Percentiles rank a stretch among this genome's conserved stretches.
phyloP scores from a whole-genome alignment of 2,888 invertebrate genomes.

The Melangyna quadrimaculata region DNA sequence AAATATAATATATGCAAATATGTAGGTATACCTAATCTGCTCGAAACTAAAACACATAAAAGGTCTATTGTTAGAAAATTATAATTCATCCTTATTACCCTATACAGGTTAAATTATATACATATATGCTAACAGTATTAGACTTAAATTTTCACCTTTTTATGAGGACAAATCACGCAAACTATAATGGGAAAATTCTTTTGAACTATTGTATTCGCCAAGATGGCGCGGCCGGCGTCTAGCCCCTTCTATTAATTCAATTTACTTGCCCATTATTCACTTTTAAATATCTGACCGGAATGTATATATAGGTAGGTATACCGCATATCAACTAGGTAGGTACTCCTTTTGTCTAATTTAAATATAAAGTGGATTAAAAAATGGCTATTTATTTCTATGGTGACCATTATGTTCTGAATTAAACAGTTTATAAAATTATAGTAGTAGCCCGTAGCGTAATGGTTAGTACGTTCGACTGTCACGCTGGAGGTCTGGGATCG shows the following conservation, averaged over 20 bases:
- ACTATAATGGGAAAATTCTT: neutral
- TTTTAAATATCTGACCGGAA: neutral
- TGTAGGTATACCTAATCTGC: too few species aligned
- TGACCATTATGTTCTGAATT: neutral
- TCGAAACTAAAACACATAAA: neutral
- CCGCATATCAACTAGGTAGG: too few species aligned
- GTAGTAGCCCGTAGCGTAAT: too few species aligned
- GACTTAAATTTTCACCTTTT: neutral
- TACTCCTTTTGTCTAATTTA: neutral
- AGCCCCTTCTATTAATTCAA: neutral
- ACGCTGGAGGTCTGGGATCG: too few species aligned
- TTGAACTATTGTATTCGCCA: neutral
- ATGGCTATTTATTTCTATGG: neutral
- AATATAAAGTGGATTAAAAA: conserved; percentile 16
- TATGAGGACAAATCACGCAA: conserved; percentile 10
- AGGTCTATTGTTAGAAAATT: neutral
- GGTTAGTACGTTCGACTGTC: too few species aligned
- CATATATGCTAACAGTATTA: neutral
- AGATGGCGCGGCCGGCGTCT: neutral
- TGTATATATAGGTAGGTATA: too few species aligned
- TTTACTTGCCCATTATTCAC: neutral
- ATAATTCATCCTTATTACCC: neutral
- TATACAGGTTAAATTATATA: too few species aligned
- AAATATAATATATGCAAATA: too few species aligned
- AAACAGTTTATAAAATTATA: too few species aligned